These are phyloP conservation scores for Zosterops lateralis DNA, from an alignment of 2,113 vertebrate species.

Conservation along the genomic window DNA sequence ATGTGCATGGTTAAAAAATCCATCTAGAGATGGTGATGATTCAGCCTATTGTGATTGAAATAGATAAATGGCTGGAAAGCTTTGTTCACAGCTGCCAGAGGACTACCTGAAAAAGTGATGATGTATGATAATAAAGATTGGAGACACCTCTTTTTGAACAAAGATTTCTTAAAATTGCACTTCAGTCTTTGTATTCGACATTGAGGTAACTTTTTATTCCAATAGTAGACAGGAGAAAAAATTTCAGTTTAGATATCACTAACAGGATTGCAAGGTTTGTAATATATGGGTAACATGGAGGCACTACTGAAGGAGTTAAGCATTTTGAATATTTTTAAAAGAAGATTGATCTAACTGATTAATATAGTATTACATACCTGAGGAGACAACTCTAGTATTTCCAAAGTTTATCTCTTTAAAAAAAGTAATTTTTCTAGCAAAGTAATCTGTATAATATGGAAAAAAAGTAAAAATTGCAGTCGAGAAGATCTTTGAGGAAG, in stretches of 20 bases:
- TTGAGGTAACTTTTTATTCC: not conserved
- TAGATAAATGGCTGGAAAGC: not conserved
- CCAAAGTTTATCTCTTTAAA: not conserved
- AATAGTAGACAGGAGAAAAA: not conserved
- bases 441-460: not conserved
- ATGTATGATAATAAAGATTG: not conserved
- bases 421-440: not conserved
- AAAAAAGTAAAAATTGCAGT: not conserved
- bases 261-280: conserved; percentile 14
- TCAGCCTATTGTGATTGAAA: not conserved
- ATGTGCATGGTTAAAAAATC: not conserved
- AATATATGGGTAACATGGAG: not conserved
- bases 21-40: not conserved
- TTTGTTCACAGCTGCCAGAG: not conserved
- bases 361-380: not conserved
- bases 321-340: not conserved
- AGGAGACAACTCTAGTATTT: not conserved
- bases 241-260: not conserved
- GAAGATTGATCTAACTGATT: not conserved
- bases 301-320: not conserved
- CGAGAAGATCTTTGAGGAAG: not conserved
- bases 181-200: not conserved
- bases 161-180: not conserved
- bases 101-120: not conserved
- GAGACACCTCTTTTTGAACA: not conserved